phyloP scores from a whole-genome alignment of 1,140 invertebrate species.

The Megathymus violae region DNA sequence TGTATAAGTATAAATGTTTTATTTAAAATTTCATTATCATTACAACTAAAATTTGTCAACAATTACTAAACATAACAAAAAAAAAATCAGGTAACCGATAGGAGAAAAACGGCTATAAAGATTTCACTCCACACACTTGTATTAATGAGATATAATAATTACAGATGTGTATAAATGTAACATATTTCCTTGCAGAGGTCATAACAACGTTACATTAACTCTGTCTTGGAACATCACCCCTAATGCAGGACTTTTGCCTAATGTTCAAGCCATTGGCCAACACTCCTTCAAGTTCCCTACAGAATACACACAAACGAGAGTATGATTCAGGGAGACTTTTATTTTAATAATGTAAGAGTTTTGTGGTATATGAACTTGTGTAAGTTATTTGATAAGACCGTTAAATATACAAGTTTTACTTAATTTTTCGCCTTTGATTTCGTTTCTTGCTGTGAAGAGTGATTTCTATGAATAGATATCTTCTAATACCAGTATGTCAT shows the following conservation, averaged over 20 bases:
- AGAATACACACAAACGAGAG: conserved; percentile 92
- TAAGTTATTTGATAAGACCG: conserved; percentile 53
- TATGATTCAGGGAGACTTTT: conserved; percentile 82
- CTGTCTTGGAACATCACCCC: conserved; percentile 99
- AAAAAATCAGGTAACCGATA: too few relatives aligned
- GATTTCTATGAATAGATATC: too few relatives aligned
- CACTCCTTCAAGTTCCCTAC: conserved; percentile 95
- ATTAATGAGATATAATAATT: too few relatives aligned
- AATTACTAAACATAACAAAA: too few relatives aligned
- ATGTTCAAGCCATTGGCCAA: conserved; percentile 90
- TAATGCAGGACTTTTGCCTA: conserved; percentile 97
- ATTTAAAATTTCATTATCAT: too few relatives aligned
- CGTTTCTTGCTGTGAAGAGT: conserved; percentile 18
- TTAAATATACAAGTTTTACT: conserved; percentile 58
- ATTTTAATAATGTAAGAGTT: conserved; percentile 30
- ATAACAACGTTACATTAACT: conserved; percentile 96
- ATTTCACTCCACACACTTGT: too few relatives aligned
- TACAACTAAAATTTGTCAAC: too few relatives aligned
- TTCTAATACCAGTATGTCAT: too few relatives aligned
- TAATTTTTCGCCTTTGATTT: conserved; percentile 40
- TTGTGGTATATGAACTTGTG: conserved; percentile 45
- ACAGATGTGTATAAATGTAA: too few relatives aligned
- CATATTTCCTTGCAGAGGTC: conserved; percentile 88
- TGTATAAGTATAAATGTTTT: too few relatives aligned
- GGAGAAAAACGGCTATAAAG: too few relatives aligned